A percentile compares a stretch with the other conserved stretches of the same genome.
phyloP scores from a whole-genome alignment of 2,888 invertebrate species.

The Netelia inedita region DNA sequence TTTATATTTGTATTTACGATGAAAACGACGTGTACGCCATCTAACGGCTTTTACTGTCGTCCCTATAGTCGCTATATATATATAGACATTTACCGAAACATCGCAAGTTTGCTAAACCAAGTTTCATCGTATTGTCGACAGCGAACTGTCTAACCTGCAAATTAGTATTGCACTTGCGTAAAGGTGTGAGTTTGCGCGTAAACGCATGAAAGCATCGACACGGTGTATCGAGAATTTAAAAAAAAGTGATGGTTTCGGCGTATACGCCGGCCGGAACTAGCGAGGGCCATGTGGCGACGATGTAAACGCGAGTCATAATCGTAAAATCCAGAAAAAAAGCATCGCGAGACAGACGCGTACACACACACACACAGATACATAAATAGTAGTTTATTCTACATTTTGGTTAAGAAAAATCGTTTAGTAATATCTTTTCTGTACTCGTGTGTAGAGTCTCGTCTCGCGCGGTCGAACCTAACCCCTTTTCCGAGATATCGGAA shows the following conservation, averaged over 20 bases:
- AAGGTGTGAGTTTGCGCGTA: no score
- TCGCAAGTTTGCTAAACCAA: neutral
- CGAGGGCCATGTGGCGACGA: constrained; percentile 78
- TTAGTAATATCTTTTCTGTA: constrained; percentile 40
- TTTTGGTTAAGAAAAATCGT: constrained; percentile 45
- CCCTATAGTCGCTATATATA: neutral
- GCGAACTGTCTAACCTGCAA: neutral
- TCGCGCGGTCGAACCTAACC: constrained; percentile 20
- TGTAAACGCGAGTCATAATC: constrained; percentile 78
- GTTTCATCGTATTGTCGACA: neutral
- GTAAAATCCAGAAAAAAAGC: constrained; percentile 78
- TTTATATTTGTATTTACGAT: constrained; percentile 70
- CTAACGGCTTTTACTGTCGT: neutral
- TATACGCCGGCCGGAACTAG: constrained; percentile 76
- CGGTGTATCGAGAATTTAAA: neutral
- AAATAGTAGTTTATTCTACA: constrained; percentile 49
- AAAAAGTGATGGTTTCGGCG: neutral
- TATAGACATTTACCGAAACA: neutral
- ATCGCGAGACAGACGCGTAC: constrained; percentile 50
- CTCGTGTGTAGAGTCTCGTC: constrained; percentile 7
- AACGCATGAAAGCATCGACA: neutral
- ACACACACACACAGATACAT: constrained; percentile 52
- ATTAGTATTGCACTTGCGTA: no score
- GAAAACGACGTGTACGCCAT: neutral
- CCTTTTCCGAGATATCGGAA: constrained; percentile 48